Base-by-base conservation (phyloP, 1,140 invertebrate species). In the Plutomurus gul region DNA sequence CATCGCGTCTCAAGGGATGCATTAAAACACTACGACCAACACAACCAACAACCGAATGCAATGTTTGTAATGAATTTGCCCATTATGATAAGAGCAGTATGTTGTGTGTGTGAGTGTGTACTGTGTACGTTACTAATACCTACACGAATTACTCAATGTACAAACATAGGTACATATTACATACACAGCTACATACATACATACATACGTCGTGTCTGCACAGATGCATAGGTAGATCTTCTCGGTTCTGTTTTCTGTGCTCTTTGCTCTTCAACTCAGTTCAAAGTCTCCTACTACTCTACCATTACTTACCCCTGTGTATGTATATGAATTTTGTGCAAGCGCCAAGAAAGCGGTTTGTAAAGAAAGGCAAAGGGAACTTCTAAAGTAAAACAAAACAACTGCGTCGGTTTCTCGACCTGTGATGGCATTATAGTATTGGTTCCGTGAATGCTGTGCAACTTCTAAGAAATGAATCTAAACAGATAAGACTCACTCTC, bases 261-360 rank as follows among this genome's bases (percentile, higher is more conserved):
- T 30, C 25, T 27, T 65, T 30, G 27, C 22, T 65, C 22, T 27
- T 56, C 25, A 27, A 22, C 47, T 65, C 27, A 65, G 13, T 65
- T 36, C 27, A 65, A 22, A 6, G 2, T 22, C 25, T 36, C 5
- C 16, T 36, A 33, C 36, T 25, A 11, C 56, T 65, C 30, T 65
- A 25, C 36, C 56, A 33, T 33, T 65, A 30, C 56, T 43, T 43
- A 1, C n/a, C 2, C 11, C 39, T 13, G 10, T 43, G 10, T 43
- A 43, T n/a, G n/a, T n/a, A n/a, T n/a, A n/a, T 33, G 27, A n/a
- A 65, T 33, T 65, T 65, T 65, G 56, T 65, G 30, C 30, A 36
- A n/a, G 56, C 56, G 56, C 56, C 56, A 65, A 65, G 25, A 65
- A 65, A 65, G 56, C 56, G 56, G 56, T 65, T 65, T 65, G 30